Evolutionary conservation across 92 coral and sea anemone genomes (phyloP).

Genomic region (Siderastrea radians): DNA sequence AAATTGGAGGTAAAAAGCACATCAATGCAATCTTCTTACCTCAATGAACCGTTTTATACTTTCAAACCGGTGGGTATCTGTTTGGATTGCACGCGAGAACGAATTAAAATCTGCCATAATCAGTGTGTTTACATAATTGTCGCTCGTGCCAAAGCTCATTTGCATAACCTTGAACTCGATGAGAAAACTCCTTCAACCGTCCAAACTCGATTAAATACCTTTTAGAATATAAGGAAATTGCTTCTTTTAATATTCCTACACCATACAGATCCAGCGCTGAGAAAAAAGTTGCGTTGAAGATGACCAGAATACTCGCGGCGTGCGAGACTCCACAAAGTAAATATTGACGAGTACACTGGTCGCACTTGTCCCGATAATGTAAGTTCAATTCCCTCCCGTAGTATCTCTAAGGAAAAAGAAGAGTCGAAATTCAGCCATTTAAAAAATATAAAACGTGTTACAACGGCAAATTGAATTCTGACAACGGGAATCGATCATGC

Average conservation of each 20-base stretch:
- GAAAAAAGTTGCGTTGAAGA: no score
- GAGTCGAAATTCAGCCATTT: no score
- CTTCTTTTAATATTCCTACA: not conserved
- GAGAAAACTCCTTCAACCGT: not conserved
- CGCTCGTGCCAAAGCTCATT: not conserved
- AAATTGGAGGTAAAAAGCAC: not conserved
- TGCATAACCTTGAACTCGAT: not conserved
- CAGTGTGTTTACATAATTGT: not conserved
- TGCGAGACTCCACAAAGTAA: no score
- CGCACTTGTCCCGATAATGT: no score
- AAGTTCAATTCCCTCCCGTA: no score
- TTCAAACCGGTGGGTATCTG: not conserved
- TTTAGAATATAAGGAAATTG: not conserved
- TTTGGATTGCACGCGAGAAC: not conserved
- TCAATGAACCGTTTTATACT: not conserved
- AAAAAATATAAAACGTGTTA: no score
- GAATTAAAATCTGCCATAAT: not conserved
- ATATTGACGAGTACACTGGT: no score
- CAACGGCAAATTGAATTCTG: no score
- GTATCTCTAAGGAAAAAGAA: no score
- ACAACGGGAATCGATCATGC: no score
- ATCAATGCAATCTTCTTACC: not conserved
- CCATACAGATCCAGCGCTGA: no score
- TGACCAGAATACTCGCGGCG: no score
- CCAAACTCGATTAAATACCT: not conserved